Evolutionary conservation across 2,888 invertebrate species (phyloP), one percentile per base, ranked within the genome.

Genomic region (Cantharis rufa): DNA sequence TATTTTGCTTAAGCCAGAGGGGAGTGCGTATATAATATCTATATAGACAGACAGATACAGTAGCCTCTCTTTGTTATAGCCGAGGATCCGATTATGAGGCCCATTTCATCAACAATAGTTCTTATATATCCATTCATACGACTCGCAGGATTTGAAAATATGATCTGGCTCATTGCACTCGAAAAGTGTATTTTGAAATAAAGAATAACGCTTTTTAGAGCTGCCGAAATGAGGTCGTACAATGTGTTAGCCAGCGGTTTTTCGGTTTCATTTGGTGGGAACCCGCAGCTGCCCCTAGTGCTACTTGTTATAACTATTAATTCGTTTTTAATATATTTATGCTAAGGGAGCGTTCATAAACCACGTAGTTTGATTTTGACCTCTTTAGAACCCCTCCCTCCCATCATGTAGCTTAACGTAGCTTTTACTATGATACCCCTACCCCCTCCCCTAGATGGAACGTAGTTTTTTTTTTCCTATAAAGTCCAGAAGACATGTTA

Each of bases 101-200:
- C 84, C 83, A 82, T 82, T 79, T 80, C 82, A 81, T 81, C 82
- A 83, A 85, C 84, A 86, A 84, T 84, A 82, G 83, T 84, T 79
- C 78, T 77, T 80, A 81, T 77, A 79, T 75, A 79, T 79, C 85
- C 85, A 84, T 87, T 87, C 86, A 87, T 83, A 82, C 83, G 84
- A 84, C 82, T 84, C 86, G 87, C 82, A 84, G 84, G 85, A 84
- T 85, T 86, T 86, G 85, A 86, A 86, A 87, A 87, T 86, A 87
- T 87, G 87, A 86, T 86, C 85, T 86, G 88, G 86, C 87, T 87
- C 87, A 87, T 87, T 87, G 87, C 87, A 84, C 85, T 80, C 83
- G 85, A 86, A 87, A 87, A 87, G 86, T 87, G 84, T 85, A 85
- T 84, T 84, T 83, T 80, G 82, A 83, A 86, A 85, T 80, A 80